Conservation (phyloP, 2,888 invertebrate genomes). For the Ophion ventricosus region DNA sequence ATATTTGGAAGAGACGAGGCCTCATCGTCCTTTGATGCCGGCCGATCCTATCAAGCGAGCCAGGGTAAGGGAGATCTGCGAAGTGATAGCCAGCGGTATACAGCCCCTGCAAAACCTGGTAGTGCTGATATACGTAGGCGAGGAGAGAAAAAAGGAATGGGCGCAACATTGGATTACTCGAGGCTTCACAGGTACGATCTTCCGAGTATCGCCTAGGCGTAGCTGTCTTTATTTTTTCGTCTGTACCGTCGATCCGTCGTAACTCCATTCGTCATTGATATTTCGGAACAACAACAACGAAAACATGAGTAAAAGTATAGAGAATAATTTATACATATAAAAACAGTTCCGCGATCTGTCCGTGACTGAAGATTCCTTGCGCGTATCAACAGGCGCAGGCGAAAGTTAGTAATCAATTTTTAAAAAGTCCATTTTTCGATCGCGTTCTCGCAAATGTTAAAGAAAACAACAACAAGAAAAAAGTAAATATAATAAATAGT, state of each 20-base stretch:
- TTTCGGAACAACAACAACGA: too few species aligned
- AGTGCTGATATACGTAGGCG: conserved; percentile 93
- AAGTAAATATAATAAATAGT: neutral
- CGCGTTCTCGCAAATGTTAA: too few species aligned
- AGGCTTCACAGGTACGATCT: conserved; percentile 88
- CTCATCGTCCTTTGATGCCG: conserved; percentile 93
- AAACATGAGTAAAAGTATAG: too few species aligned
- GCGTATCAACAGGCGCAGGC: too few species aligned
- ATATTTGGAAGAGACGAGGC: conserved; percentile 96
- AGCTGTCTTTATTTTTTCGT: too few species aligned
- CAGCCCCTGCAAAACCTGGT: conserved; percentile 97
- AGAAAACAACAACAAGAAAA: neutral
- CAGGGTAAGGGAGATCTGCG: conserved; percentile 96
- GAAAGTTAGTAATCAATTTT: too few species aligned
- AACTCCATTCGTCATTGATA: too few species aligned
- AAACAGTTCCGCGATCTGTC: too few species aligned
- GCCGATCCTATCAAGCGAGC: conserved; percentile 94
- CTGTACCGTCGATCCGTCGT: too few species aligned
- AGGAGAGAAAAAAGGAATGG: conserved; percentile 96
- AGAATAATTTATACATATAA: too few species aligned
- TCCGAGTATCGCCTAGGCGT: neutral
- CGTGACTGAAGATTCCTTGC: too few species aligned
- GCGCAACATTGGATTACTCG: conserved; percentile 95
- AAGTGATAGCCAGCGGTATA: conserved; percentile 96
- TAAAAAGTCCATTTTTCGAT: too few species aligned